Evolutionary conservation across 2,113 vertebrate species (phyloP), one percentile per base, ranked within the genome.

Genomic region (Pitta sordida): DNA sequence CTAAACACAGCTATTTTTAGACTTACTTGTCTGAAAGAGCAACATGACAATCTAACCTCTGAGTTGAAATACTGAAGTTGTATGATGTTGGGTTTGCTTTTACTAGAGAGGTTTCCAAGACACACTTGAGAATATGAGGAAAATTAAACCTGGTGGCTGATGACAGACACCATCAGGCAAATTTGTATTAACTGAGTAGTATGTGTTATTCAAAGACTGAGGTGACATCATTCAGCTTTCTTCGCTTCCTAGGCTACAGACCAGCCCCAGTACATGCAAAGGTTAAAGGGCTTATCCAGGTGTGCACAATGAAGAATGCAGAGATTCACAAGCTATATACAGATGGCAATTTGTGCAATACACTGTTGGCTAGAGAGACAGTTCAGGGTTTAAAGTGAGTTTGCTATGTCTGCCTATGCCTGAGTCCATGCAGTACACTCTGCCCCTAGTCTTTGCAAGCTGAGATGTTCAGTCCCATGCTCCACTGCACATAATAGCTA

Each of bases 81-180:
- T 58, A 15, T 21, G 39, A 67, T 59, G 13, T 44, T 67, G 37
- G 30, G 19, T 83, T 86, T 83, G 58, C 16, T 75, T 79, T 86
- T 64, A 37, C 30, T 75, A 36, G 13, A 79, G 43, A 56, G 20
- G 23, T 65, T 83, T 26, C 23, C 4, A 70, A 56, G 15, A 67
- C 10, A 4, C 0, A 0, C 5, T 0, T 24, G 37, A 70, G 30
- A 70, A 79, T n/a, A 67, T 22, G 27, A 58, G 24, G 46, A 65
- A 85, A 86, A 52, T 32, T 13, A 68, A 55, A 39, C 46, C 65
- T 39, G 5, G 14, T 64, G n/a, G 53, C 46, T 76, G 59, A 22
- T 79, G 46, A 70, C 21, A 82, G 41, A 56, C 44, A 51, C 23
- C 3, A 13, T 83, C 13, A 56, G 48, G 17, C 30, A 83, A 83